phyloP scores from a whole-genome alignment of 2,888 invertebrate species.

The Sisyra nigra region DNA sequence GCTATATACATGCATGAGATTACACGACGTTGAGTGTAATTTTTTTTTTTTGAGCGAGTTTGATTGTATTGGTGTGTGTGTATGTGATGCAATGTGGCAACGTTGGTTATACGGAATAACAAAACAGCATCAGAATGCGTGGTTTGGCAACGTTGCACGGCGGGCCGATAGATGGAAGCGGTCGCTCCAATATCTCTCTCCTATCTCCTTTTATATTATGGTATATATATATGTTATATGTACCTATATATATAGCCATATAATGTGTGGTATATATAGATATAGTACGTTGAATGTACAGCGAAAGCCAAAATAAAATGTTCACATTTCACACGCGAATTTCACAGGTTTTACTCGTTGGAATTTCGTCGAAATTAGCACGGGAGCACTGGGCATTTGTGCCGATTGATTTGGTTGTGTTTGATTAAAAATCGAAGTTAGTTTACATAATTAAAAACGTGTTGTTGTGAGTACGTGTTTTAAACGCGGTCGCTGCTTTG shows the following conservation, averaged over 20 bases:
- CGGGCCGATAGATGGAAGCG: constrained; percentile 2
- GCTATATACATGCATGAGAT: no score
- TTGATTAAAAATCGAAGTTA: constrained; percentile 14
- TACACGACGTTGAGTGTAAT: no score
- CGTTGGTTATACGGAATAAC: neutral
- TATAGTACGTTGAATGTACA: no score
- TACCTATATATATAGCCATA: no score
- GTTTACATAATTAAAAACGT: constrained; percentile 10
- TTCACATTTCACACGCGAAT: constrained; percentile 14
- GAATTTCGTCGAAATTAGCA: constrained; percentile 18
- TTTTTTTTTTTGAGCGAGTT: no score
- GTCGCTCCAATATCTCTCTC: no score
- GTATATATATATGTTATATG: no score
- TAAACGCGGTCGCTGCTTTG: neutral
- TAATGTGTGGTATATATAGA: no score
- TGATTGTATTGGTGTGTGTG: no score
- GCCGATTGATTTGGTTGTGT: constrained; percentile 15
- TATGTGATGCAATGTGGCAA: no score
- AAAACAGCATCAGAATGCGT: constrained; percentile 4
- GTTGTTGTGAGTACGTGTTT: neutral
- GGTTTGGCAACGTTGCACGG: constrained; percentile 3
- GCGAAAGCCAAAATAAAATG: no score
- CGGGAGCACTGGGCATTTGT: constrained; percentile 13
- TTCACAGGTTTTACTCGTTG: constrained; percentile 14
- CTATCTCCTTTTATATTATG: no score